These are phyloP conservation scores for Rhysida immarginata DNA, from an alignment of 1,140 invertebrate species.

Conservation along the genomic window DNA sequence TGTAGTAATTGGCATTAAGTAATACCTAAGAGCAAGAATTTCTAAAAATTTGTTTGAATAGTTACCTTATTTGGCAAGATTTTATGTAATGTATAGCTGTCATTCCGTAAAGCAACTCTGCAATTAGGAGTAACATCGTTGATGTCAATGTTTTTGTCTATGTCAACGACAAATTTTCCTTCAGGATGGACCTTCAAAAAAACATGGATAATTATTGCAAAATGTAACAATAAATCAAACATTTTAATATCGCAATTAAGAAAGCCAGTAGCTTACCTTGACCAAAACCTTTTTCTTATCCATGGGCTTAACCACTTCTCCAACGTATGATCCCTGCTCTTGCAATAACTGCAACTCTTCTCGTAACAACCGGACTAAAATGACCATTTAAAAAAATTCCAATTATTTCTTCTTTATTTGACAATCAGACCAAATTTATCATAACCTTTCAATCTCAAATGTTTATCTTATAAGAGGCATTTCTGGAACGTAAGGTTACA, in stretches of 20 bases:
- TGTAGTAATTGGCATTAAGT: background rate
- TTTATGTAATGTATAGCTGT: conserved; percentile 97
- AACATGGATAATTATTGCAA: conserved; percentile 2
- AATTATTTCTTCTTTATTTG: too few relatives aligned
- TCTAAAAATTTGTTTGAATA: background rate
- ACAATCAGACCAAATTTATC: too few relatives aligned
- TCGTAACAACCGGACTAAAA: conserved; percentile 83
- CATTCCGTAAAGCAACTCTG: conserved; percentile 91
- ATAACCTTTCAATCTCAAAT: too few relatives aligned
- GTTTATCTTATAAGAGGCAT: too few relatives aligned
- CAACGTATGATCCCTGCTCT: conserved; percentile 98
- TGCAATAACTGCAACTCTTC: conserved; percentile 96
- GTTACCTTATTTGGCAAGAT: conserved; percentile 91
- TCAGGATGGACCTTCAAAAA: conserved; percentile 76
- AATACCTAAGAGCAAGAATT: background rate
- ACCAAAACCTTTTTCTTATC: conserved; percentile 99
- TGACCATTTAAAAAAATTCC: too few relatives aligned
- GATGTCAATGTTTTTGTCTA: conserved; percentile 99
- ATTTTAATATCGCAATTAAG: too few relatives aligned
- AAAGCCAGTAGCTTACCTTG: conserved; percentile 40
- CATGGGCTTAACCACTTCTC: conserved; percentile 99
- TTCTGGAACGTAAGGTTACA: too few relatives aligned
- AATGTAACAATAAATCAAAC: too few relatives aligned
- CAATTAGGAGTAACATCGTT: conserved; percentile 96
- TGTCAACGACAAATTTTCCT: conserved; percentile 98